A percentile compares a stretch with the other conserved stretches of the same genome.
Conservation (phyloP, 2,797 vertebrate genomes). For the Molothrus ater region DNA sequence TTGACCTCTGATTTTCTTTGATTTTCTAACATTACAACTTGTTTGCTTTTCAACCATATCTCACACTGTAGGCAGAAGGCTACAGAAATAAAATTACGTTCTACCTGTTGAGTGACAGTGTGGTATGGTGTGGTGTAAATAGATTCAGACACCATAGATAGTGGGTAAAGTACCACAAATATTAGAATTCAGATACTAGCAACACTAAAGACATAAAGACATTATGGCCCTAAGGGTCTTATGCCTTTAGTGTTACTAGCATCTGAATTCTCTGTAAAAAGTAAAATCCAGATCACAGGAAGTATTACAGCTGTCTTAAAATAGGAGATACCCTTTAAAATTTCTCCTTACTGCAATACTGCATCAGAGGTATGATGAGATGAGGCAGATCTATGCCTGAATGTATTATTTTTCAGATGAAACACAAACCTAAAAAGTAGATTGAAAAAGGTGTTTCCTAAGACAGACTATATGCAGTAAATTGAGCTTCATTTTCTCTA, state of each 20-base stretch:
- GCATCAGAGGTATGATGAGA: background rate
- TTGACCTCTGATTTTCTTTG: background rate
- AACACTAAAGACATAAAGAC: no score
- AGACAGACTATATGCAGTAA: background rate
- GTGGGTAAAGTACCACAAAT: background rate
- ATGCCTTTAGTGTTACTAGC: fast-evolving
- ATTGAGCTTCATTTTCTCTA: background rate
- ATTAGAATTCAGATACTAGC: background rate
- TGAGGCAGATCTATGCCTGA: background rate
- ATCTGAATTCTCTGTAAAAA: background rate
- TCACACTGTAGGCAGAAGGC: background rate
- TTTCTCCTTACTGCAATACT: background rate
- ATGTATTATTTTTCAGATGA: background rate
- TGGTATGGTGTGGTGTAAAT: background rate
- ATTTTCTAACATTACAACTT: background rate
- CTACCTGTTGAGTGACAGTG: background rate
- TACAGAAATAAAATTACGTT: background rate
- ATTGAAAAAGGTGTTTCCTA: background rate
- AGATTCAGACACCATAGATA: background rate
- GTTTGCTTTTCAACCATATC: background rate
- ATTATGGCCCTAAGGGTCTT: background rate
- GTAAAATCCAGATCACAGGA: background rate
- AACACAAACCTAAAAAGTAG: background rate
- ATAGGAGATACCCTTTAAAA: background rate
- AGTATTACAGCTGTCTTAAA: background rate